These are phyloP conservation scores for Paelopatides confundens DNA, from an alignment of 53 echinoderm and acorn worm genomes.

Conservation along the genomic window DNA sequence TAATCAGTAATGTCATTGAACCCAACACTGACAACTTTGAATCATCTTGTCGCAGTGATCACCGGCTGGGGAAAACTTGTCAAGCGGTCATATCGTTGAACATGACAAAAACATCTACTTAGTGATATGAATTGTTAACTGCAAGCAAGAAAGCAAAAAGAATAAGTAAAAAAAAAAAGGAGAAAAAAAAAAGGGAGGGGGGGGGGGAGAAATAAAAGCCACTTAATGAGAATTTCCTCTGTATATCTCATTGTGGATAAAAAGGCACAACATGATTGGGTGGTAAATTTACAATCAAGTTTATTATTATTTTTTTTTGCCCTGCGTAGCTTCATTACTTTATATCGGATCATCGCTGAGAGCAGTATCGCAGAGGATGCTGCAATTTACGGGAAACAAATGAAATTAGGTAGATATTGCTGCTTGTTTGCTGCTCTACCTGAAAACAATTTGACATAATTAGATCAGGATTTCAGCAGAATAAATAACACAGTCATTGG, in stretches of 20 bases:
- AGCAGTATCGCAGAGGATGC: neutral
- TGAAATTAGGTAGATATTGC: neutral
- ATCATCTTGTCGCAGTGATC: constrained; percentile 31
- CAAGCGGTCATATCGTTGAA: constrained; percentile 3
- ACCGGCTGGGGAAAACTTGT: constrained; percentile 36
- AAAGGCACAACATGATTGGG: neutral
- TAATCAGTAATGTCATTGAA: constrained; percentile 44
- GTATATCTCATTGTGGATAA: constrained; percentile 1
- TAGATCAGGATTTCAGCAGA: neutral
- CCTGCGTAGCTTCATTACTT: neutral
- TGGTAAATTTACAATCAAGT: constrained; percentile 21
- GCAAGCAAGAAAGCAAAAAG: neutral
- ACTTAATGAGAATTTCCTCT: constrained; percentile 33
- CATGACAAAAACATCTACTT: constrained; percentile 8
- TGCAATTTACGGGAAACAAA: neutral
- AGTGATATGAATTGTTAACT: constrained; percentile 11
- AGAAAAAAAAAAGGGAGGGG: neutral
- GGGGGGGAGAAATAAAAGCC: neutral
- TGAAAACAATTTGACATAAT: neutral
- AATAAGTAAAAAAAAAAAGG: neutral
- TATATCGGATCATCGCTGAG: neutral
- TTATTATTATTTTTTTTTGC: neutral
- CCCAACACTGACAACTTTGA: constrained; percentile 38
- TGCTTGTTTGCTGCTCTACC: neutral
- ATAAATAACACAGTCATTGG: too few relatives aligned